Evolutionary conservation across 2,797 vertebrate genomes (phyloP).

Genomic region (Micrastur ruficollis): DNA sequence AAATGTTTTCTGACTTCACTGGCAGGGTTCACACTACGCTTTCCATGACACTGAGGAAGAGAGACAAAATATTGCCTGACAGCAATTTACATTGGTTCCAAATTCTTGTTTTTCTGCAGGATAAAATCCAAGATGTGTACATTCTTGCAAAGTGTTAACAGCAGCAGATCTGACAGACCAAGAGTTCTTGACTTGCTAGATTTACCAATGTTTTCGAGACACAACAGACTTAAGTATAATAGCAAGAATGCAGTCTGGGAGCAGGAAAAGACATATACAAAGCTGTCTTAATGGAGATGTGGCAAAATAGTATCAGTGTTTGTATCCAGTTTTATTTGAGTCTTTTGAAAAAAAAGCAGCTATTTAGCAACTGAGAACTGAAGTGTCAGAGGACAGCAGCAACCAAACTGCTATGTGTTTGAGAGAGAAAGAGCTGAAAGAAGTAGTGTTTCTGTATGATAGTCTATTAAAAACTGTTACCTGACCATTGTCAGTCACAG

Average conservation of each 20-base stretch:
- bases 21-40: not conserved
- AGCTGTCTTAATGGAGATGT: not conserved
- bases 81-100: not conserved
- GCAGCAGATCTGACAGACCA: not conserved
- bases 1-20: not conserved
- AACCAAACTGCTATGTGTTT: not conserved
- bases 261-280: not conserved
- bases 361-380: not conserved
- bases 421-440: not conserved
- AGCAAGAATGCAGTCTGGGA: not conserved
- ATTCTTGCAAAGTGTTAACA: not conserved
- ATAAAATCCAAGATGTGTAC: not conserved
- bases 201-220: not conserved
- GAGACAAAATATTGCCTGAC: not conserved
- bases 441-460: not conserved
- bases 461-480: not conserved
- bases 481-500: not conserved
- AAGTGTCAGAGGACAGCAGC: not conserved
- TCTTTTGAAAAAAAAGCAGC: not conserved
- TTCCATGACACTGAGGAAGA: not conserved
- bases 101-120: not conserved
- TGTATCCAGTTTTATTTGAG: not conserved
- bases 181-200: not conserved
- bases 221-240: not conserved
- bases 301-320: not conserved